Evolutionary conservation across 2,797 vertebrate species (phyloP), one percentile per base, ranked within the genome.

Genomic region (Onychomys leucogaster): DNA sequence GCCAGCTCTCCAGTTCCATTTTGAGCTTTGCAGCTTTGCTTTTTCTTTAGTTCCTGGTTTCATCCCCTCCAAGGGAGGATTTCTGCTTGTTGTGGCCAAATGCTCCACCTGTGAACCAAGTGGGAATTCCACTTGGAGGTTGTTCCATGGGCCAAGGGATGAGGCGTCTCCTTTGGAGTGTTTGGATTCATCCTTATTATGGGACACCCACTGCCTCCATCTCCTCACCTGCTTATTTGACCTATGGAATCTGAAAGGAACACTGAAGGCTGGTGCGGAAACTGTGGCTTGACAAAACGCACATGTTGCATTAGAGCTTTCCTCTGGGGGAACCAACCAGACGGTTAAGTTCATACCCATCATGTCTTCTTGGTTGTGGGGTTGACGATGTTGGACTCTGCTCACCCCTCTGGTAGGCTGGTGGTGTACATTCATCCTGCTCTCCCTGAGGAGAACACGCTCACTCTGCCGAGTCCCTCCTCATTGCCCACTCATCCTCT

Each of bases 111-210:
- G 2, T 2, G 49, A 52, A 76, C 76, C 73, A 59, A 90, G 55
- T 32, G 29, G 16, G 0, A 19, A 49, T 10, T 41, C 29, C 13
- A 25, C 2, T 0, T 0, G 0, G 63, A 77, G 57, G 34, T 9
- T 5, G 25, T 55, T 63, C 41, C 25, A 0, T 0, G 52, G 13
- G 12, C 43, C 27, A 0, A 32, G 57, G 27, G n/a, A 67, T 49
- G 6, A 19, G 13, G n/a, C 25, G 3, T 7, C 14, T 69, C 41
- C 37, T 88, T 73, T 21, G 84, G 80, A 86, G 65, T 41, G 49
- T 17, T 46, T 37, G 25, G 32, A 43, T 55, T 71, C 32, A 21
- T 41, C 73, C n/a, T n/a, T 78, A 27, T 52, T 16, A 43, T 82
- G 21, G 49, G 27, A 43, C 59, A 3, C n/a, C 57, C 69, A 7